A percentile compares a stretch with the other conserved stretches of the same genome.
These are phyloP conservation scores for Antedon bifida DNA, from an alignment of 35 echinoderm and acorn worm species.

Conservation along the genomic window DNA sequence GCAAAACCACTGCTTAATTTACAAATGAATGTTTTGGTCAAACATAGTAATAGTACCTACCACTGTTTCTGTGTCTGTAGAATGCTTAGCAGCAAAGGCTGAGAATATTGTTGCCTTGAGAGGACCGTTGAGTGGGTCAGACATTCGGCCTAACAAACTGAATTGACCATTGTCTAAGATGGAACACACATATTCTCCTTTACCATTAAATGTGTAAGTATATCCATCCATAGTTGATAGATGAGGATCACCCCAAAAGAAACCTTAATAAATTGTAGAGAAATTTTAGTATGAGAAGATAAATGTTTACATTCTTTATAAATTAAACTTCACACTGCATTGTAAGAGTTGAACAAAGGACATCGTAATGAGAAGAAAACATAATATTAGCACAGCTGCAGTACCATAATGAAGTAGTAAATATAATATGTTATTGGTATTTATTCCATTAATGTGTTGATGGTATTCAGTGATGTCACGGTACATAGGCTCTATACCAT, in stretches of 20 bases:
- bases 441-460: too few relatives aligned
- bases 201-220: conserved; percentile 58
- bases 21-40: too few relatives aligned
- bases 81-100: conserved; percentile 41
- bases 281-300: too few relatives aligned
- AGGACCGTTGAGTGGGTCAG: background rate
- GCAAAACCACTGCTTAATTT: too few relatives aligned
- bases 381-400: too few relatives aligned
- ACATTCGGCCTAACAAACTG: background rate
- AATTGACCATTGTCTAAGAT: background rate
- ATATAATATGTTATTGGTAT: too few relatives aligned
- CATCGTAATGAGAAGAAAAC: background rate
- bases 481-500: too few relatives aligned
- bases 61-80: background rate
- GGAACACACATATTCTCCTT: conserved; percentile 30
- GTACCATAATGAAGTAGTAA: too few relatives aligned
- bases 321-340: too few relatives aligned
- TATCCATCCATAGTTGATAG: conserved; percentile 48
- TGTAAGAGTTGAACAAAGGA: too few relatives aligned
- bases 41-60: background rate
- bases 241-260: conserved; percentile 65
- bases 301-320: background rate
- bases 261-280: conserved; percentile 26
- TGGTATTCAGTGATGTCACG: too few relatives aligned
- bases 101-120: conserved; percentile 33